phyloP scores from a whole-genome alignment of 2,888 invertebrate species.

The Leucophenga montana region DNA sequence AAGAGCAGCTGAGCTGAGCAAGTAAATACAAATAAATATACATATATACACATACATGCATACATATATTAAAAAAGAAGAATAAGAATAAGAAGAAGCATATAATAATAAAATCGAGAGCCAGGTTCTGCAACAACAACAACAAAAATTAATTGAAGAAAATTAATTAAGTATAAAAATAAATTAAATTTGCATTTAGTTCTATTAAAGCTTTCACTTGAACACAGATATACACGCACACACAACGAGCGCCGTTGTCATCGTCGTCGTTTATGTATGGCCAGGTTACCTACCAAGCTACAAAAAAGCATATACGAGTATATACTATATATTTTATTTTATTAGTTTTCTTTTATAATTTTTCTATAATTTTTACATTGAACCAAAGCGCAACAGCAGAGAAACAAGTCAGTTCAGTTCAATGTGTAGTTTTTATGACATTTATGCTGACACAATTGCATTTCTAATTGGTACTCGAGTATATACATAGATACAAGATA shows the following conservation, averaged over 20 bases:
- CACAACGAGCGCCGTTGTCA: not conserved
- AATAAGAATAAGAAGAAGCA: not conserved
- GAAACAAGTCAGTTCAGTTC: no score
- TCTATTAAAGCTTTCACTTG: constrained; percentile 3
- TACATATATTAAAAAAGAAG: not conserved
- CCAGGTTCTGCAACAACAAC: not conserved
- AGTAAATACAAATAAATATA: not conserved
- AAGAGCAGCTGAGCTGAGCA: not conserved
- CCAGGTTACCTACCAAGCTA: not conserved
- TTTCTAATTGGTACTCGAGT: not conserved
- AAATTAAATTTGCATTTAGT: not conserved
- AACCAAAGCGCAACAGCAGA: no score
- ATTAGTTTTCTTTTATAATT: no score
- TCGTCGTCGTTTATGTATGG: not conserved
- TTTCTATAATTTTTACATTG: no score
- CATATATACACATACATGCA: not conserved
- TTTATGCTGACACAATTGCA: constrained; percentile 1
- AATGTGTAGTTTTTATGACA: not conserved
- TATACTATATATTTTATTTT: not conserved
- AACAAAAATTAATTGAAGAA: not conserved
- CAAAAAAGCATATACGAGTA: not conserved
- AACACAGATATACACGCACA: not conserved
- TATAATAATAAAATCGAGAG: not conserved
- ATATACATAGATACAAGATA: not conserved
- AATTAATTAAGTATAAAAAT: not conserved